phyloP scores from a whole-genome alignment of 2,888 invertebrate species.

The Adelognathus sp. region DNA sequence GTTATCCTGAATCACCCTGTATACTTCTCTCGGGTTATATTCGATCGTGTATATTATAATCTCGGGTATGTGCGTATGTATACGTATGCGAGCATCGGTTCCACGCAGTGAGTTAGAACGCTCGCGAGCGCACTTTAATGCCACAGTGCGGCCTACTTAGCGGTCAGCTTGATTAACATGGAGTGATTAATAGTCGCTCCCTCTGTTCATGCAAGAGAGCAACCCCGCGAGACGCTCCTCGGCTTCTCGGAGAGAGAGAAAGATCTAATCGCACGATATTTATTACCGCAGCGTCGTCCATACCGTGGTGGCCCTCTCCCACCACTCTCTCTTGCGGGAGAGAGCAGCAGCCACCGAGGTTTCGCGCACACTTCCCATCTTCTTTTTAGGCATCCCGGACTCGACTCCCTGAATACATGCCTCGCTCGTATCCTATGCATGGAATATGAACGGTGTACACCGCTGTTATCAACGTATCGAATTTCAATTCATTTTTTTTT shows the following conservation, averaged over 20 bases:
- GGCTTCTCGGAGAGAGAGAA: constrained; percentile 31
- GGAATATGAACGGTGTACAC: not conserved
- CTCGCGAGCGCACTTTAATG: constrained; percentile 73
- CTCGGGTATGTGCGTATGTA: too few species aligned
- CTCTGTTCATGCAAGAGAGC: constrained; percentile 59
- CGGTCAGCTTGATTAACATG: constrained; percentile 77
- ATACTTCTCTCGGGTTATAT: too few species aligned
- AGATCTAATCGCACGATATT: constrained; percentile 80
- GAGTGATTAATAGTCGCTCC: constrained; percentile 78
- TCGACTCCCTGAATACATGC: not conserved
- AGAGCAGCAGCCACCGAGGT: constrained; percentile 33
- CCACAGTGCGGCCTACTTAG: constrained; percentile 77
- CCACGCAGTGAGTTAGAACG: constrained; percentile 21
- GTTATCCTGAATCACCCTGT: too few species aligned
- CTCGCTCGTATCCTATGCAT: not conserved
- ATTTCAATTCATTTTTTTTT: not conserved
- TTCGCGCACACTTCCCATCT: constrained; percentile 62
- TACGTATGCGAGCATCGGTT: constrained; percentile 22
- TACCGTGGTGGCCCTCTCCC: constrained; percentile 65
- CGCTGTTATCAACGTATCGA: not conserved
- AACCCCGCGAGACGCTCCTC: constrained; percentile 41
- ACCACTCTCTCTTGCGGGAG: constrained; percentile 48
- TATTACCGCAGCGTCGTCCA: constrained; percentile 75
- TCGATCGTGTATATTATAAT: too few species aligned
- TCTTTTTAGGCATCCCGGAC: constrained; percentile 12